Evolutionary conservation across 2,113 vertebrate species (phyloP), one percentile per base, ranked within the genome.

Genomic region (Lepisosteus osseus): DNA sequence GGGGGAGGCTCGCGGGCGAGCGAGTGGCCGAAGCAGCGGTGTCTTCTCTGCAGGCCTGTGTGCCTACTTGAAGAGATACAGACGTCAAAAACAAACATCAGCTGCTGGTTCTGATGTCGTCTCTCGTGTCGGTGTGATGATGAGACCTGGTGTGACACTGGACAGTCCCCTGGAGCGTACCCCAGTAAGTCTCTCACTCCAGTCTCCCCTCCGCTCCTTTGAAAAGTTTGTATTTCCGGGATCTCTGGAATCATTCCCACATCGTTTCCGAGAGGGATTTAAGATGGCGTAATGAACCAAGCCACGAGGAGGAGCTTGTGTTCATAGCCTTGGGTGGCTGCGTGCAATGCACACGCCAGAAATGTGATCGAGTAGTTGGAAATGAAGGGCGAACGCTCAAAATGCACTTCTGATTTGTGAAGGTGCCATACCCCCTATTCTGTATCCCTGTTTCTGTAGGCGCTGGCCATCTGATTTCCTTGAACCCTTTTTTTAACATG

Each of bases 401-500:
- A 15, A 8, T 14, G 11, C 64, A n/a, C 64, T 66, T 42, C 45
- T 66, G 64, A 42, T 66, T 42, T 66, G 64, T 45, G 64, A 7
- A 45, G 64, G 43, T 42, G 7, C 42, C 3, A 3, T 42, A 15
- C 42, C 64, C 64, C 43, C n/a, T 14, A 14, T 45, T 66, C 41
- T 66, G 64, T 66, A 1, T 66, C 42, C 42, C 13, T 45, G 41
- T 66, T 66, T 66, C 43, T 66, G 42, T 66, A 44, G 64, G 45
- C 45, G 12, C 64, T 15, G 64, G 64, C 64, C 64, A 66, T 66
- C 43, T 14, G 64, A 66, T 66, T 66, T 66, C 64, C 64, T 66
- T 66, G 43, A 66, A 15, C 64, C 13, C n/a, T 29, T 29, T 42
- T 8, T 44, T 66, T 66, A 66, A n/a, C 64, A 66, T 66, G 64